Base-by-base conservation (phyloP, 2,888 invertebrate genomes). In the Andrena flavipes region DNA sequence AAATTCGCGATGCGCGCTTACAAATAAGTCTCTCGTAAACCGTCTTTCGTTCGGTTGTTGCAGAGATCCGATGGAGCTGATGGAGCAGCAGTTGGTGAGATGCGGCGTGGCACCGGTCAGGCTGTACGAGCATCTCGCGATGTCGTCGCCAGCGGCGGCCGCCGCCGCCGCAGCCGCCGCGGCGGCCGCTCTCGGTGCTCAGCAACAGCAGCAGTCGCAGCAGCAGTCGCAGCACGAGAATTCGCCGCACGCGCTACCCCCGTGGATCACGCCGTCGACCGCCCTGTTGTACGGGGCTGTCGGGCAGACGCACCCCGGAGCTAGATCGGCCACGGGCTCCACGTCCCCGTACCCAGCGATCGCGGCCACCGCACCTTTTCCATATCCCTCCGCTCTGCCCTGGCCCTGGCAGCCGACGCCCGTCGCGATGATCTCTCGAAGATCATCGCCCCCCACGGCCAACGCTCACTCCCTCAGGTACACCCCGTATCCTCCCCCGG, bases 1-100 rank as follows among this genome's bases (percentile, higher is more conserved):
- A 42, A 42, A 16, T 42, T 16, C 1, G 16, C 4, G 42, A 13
- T 13, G 0, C 42, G 1, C 1, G 3, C 42, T 42, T 5, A 0
- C 4, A 13, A 42, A 16, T 42, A 16, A 16, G 42, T 0, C 16
- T 3, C 4, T 16, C 1, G 35, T 35, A 35, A 35, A 2, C n/a
- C 48, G 7, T 5, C 1, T 42, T 4, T 60, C 29, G 4, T 13
- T 42, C 7, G 4, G 6, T 23, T 77, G 71, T 92, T 91, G 0
- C 91, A 94, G 94, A 26, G 94, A 94, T 71, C 94, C 94, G 20
- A 94, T 94, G 93, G 94, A 94, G 49, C 56, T 94, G 80, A 94
- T 94, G 93, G 94, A 94, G 80, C 94, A 94, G 82, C 94, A 94
- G 75, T 78, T 94, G 76, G 93, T 93, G 33, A 90, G 94, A 6